Evolutionary conservation across 1,140 invertebrate species (phyloP), one percentile per base, ranked within the genome.

Genomic region (Heliconius nattereri): DNA sequence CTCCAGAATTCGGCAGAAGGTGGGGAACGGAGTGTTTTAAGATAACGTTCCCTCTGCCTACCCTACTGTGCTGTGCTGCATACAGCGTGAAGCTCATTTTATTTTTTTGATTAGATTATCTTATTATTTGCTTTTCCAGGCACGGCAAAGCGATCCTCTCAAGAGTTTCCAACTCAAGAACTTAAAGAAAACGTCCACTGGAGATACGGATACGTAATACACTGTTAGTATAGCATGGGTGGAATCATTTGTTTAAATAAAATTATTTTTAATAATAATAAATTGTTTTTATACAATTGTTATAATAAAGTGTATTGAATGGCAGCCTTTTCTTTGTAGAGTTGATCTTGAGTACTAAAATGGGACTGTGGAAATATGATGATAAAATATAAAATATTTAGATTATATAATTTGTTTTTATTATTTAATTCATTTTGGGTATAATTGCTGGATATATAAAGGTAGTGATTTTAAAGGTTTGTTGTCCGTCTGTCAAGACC

Each of bases 61-160:
- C 32, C 5, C 32, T 32, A 6, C 6, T 32, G 29, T 32, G n/a
- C n/a, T n/a, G 29, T 32, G 29, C 29, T 2, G 29, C 29, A 32
- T 32, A 32, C 29, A 32, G 29, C 29, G 29, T 32, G 32, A 32
- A 32, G 40, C 8, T 11, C 9, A 45, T 45, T 45, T 45, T 2
- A 9, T 45, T 45, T 45, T 52, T 20, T 19, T 52, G 16, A 52
- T 52, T 20, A 57, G 20, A 57, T 45, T 45, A n/a, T 66, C 72
- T 71, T 29, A 73, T 78, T 49, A 78, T 75, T 85, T 82, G 2
- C 87, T 89, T 78, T 73, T 32, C 7, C 85, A 95, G 94, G 94
- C 93, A 1, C 89, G 93, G 7, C 88, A 87, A 70, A 93, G 86
- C 76, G 91, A 95, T 81, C 94, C 94, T 0, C 84, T 95, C 40